These are phyloP conservation scores for Melanotus villosus DNA, from an alignment of 2,888 invertebrate species.

Conservation along the genomic window DNA sequence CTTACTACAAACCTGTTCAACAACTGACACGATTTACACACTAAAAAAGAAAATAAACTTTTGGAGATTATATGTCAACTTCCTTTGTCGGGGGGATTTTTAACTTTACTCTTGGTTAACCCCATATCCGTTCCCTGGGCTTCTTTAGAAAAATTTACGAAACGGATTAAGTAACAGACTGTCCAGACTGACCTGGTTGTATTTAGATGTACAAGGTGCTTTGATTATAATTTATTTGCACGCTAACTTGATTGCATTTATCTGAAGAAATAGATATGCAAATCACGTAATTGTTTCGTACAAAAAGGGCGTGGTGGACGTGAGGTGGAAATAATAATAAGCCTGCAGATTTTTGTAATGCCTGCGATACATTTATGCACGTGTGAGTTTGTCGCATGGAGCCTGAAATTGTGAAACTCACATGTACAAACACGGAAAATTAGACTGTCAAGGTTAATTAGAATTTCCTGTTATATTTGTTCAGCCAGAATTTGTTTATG, in stretches of 20 bases:
- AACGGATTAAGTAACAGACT: slow-evolving; percentile 5
- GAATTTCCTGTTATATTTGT: no score
- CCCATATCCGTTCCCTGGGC: neutral
- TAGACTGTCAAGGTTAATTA: no score
- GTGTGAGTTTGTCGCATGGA: no score
- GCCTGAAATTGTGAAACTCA: no score
- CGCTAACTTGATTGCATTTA: neutral
- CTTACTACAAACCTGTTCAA: slow-evolving; percentile 39
- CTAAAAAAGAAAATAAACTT: slow-evolving; percentile 15
- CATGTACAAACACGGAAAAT: no score
- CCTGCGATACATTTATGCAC: no score
- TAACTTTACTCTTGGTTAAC: no score
- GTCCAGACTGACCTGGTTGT: neutral
- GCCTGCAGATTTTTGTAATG: no score
- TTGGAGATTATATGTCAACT: slow-evolving; percentile 1
- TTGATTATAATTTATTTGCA: neutral
- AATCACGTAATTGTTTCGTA: neutral
- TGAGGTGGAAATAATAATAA: no score
- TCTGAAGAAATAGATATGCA: neutral
- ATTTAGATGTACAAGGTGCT: neutral
- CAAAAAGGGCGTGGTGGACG: no score
- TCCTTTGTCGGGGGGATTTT: slow-evolving; percentile 21
- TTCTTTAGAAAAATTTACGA: neutral
- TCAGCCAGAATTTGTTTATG: no score
- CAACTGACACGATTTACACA: slow-evolving; percentile 22